Conservation (phyloP, 1,140 invertebrate genomes). For the Eubasilissa regina region DNA sequence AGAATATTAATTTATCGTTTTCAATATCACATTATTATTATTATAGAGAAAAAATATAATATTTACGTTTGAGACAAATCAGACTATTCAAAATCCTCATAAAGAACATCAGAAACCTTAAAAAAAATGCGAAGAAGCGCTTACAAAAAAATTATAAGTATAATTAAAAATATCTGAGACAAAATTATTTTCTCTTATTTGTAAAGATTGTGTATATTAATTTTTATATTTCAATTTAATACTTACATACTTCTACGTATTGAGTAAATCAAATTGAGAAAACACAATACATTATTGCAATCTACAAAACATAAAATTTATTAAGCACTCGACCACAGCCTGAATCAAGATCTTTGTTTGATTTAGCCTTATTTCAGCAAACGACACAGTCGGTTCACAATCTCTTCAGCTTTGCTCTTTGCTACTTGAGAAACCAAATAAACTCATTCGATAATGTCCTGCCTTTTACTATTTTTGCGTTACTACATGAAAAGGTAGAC, state of each 20-base stretch:
- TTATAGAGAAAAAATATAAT: no score
- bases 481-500: no score
- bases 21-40: no score
- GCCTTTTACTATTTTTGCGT: neutral
- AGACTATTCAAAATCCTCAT: no score
- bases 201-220: no score
- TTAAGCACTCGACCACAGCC: neutral
- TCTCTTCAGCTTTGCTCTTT: conserved; percentile 28
- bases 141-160: no score
- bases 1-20: no score
- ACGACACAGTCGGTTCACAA: conserved; percentile 7
- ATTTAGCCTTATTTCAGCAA: conserved; percentile 15
- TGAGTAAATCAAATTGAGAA: neutral
- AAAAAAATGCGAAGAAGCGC: no score
- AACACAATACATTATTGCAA: neutral
- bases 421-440: conserved; percentile 24
- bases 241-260: neutral
- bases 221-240: neutral
- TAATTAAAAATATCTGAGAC: no score
- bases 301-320: neutral
- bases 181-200: no score
- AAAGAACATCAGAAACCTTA: no score
- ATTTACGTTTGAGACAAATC: no score
- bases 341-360: conserved; percentile 39
- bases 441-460: neutral